phyloP scores from a whole-genome alignment of 2,888 invertebrate genomes.

The Sclerodermus sp. region DNA sequence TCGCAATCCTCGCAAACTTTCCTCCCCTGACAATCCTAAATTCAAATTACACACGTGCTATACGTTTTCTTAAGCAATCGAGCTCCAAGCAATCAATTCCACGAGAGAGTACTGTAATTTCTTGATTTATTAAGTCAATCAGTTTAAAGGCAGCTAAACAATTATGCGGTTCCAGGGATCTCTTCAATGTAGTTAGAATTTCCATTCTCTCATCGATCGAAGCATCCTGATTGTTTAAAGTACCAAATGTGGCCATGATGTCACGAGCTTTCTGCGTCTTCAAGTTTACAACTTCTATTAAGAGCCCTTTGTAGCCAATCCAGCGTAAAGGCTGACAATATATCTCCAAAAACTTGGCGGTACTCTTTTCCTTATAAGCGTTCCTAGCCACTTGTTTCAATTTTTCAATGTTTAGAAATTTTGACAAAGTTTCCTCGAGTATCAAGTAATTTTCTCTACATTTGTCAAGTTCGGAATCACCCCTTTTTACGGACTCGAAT shows the following conservation, averaged over 20 bases:
- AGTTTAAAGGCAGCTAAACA: conserved; percentile 65
- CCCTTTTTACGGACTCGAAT: conserved; percentile 65
- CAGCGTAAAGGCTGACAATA: conserved; percentile 76
- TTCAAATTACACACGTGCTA: too few relatives aligned
- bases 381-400: conserved; percentile 66
- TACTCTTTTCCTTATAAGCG: conserved; percentile 64
- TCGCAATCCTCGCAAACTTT: too few relatives aligned
- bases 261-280: conserved; percentile 79
- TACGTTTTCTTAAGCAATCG: conserved; percentile 69
- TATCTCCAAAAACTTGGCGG: conserved; percentile 67
- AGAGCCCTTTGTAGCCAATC: conserved; percentile 71
- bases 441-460: conserved; percentile 71
- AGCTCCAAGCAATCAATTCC: conserved; percentile 65
- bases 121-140: conserved; percentile 69
- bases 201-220: conserved; percentile 70
- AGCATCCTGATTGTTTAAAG: conserved; percentile 64
- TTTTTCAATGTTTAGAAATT: conserved; percentile 70
- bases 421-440: conserved; percentile 73
- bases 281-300: conserved; percentile 78
- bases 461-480: conserved; percentile 70
- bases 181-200: conserved; percentile 71
- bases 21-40: too few relatives aligned
- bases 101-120: conserved; percentile 69
- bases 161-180: conserved; percentile 65
- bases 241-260: conserved; percentile 72